Evolutionary conservation across 2,797 vertebrate genomes (phyloP).

Genomic region (Merluccius polli): DNA sequence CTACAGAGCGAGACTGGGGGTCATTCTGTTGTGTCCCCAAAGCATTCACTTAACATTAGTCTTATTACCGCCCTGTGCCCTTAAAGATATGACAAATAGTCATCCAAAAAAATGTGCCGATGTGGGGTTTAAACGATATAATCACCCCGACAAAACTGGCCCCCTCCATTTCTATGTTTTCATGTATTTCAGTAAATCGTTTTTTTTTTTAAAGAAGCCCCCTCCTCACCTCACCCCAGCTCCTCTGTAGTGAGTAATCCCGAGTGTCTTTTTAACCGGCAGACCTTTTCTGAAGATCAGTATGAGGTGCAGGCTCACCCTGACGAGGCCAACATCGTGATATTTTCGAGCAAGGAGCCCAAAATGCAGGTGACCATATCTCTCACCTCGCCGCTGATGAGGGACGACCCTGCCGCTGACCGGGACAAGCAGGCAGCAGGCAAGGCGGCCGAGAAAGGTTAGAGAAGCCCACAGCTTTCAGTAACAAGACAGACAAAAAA

Average conservation of each 20-base stretch:
- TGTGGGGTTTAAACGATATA: not conserved
- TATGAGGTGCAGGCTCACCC: slow-evolving; percentile 79
- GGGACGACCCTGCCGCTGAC: slow-evolving; percentile 74
- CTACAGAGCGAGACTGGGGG: slow-evolving; percentile 77
- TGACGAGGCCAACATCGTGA: slow-evolving; percentile 79
- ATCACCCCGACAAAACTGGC: not conserved
- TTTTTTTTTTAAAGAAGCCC: slow-evolving; percentile 12
- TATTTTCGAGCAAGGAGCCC: slow-evolving; percentile 83
- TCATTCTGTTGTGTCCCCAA: slow-evolving; percentile 19
- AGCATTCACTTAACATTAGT: slow-evolving; percentile 15
- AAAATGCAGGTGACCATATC: slow-evolving; percentile 84
- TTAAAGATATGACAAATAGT: not conserved
- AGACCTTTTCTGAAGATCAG: slow-evolving; percentile 83
- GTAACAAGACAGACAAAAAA: slow-evolving; percentile 56
- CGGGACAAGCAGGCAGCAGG: slow-evolving; percentile 75
- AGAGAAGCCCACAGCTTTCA: slow-evolving; percentile 80
- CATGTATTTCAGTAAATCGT: not conserved
- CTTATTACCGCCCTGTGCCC: slow-evolving; percentile 1
- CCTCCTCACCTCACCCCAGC: slow-evolving; percentile 42
- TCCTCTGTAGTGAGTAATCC: slow-evolving; percentile 78
- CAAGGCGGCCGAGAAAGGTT: slow-evolving; percentile 79
- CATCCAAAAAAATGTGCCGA: not conserved
- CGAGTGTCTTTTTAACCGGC: slow-evolving; percentile 81
- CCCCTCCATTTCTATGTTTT: not conserved
- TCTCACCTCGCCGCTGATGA: slow-evolving; percentile 84